Evolutionary conservation across 2,888 invertebrate species (phyloP), one percentile per base, ranked within the genome.

Genomic region (Sialis lutaria): DNA sequence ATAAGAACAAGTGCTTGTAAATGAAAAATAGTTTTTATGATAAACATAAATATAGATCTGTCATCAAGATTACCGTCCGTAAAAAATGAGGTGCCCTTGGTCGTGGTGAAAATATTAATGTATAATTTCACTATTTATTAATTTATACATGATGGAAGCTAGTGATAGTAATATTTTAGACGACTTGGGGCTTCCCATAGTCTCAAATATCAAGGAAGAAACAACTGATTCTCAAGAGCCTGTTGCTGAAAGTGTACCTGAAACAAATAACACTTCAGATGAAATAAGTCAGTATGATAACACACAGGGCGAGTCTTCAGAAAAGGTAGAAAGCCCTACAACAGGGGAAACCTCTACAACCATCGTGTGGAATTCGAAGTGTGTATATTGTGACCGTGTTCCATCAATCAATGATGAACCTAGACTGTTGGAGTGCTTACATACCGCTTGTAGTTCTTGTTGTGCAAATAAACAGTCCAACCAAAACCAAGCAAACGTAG

Each of bases 341-440:
- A 64, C 64, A 8, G 60, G 59, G 13, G 62, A 62, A 48, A 56
- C 53, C 46, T 61, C 56, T 53, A 44, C 39, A 13, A 47, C 31
- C 32, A 34, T 41, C 40, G 42, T 35, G 2, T 47, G 42, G 47
- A 47, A 47, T 34, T 42, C 61, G 48, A 66, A 64, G 53, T 67
- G 67, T 53, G 58, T 64, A 42, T 67, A 64, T 56, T 67, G 67
- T 55, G 64, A 64, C 47, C 69, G 70, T 56, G 56, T 65, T 40
- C 64, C 81, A 44, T 67, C 68, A 39, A 62, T 67, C 35, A 67
- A 64, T 39, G 77, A 79, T 58, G 70, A 74, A 42, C 87, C 90
- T 34, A 88, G 87, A 67, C 71, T 91, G 50, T 69, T 92, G 59
- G 88, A 88, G 65, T 92, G 91, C 63, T 72, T 92, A 54, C 91